Evolutionary conservation across 2,113 vertebrate species (phyloP), one percentile per base, ranked within the genome.

Genomic region (Lasiurus borealis): DNA sequence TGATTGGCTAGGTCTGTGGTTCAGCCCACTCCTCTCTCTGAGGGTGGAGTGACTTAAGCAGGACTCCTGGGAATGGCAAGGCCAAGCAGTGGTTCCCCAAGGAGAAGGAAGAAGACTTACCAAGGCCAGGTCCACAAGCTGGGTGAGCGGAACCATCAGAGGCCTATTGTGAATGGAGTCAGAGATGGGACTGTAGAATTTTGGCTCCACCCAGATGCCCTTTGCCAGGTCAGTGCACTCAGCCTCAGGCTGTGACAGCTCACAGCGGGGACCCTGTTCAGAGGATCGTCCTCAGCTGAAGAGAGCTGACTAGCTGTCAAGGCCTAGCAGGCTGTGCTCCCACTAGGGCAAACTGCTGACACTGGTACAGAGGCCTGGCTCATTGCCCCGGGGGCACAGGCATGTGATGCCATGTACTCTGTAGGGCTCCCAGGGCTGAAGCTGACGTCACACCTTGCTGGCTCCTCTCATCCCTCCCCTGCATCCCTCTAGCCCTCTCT

Each of bases 331-430:
- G 50, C 40, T 50, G 36, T 13, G 18, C 31, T 50, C 12, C 64
- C 29, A 4, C n/a, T 12, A 23, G 23, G 64, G 8, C 15, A 23
- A 54, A 27, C 8, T 36, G 12, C 23, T 64, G 85, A 59, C 40
- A 44, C 59, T 21, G 69, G n/a, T 15, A 14, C 90, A 62, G 4
- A 44, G 59, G 29, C 66, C 8, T 2, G 1, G 11, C 23, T 73
- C 13, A 7, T 46, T 44, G 52, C 36, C 4, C 0, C 1, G 0
- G 0, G 2, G 3, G 34, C 46, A 54, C 25, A 48, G 44, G 66
- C 34, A 3, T 7, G 44, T 21, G 5, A 8, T 21, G 15, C 1
- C 15, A 0, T 8, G 4, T 13, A n/a, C 0, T 29, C 3, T 81
- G 15, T 19, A 59, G 59, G 64, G 90, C 48, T 68, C 59, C 14